Evolutionary conservation across 2,113 vertebrate genomes (phyloP), one percentile per base, ranked within the genome.

Genomic region (Peromyscus californicus): DNA sequence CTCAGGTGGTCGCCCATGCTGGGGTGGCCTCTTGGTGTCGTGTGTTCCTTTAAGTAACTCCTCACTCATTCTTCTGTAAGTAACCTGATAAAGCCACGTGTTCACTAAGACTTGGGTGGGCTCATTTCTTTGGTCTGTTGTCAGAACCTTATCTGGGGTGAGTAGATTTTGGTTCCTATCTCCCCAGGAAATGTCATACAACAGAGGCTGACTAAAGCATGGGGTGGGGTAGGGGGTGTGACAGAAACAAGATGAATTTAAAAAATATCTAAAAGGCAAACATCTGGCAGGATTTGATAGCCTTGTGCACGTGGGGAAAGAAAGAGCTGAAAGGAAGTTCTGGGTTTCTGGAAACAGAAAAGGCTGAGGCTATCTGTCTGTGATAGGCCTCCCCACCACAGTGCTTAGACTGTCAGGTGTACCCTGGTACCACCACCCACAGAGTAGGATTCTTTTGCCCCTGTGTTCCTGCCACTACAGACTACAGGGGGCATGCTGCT

Each of bases 211-310:
- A 89, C n/a, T 33, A 75, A 33, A 42, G 24, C 24, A 39, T 7
- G 7, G 39, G 33, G 33, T 33, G 69, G 22, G 70, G 33, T 26
- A 67, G 13, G 33, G 76, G 17, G 45, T 48, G 39, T 17, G 12
- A 91, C n/a, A 94, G 33, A 13, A 51, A 79, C 42, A 26, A 89
- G 78, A 36, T 75, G 45, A 80, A 86, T 76, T 51, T 13, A 33
- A 94, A 48, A 83, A 39, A 59, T 82, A 93, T 67, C 54, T 48
- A 21, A 82, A 90, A 88, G 61, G 51, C 19, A 72, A 91, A 92
- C 69, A 39, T 16, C 39, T 26, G 33, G 33, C 15, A 91, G 61
- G 21, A 82, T 65, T 63, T 76, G 67, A 45, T n/a, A 26, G 36
- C 76, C 48, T 91, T 69, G 51, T 61, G 42, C 7, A 42, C 48